Percentiles rank a stretch among this genome's conserved stretches.
phyloP scores from a whole-genome alignment of 2,113 vertebrate genomes.

The Lophochroa leadbeateri region DNA sequence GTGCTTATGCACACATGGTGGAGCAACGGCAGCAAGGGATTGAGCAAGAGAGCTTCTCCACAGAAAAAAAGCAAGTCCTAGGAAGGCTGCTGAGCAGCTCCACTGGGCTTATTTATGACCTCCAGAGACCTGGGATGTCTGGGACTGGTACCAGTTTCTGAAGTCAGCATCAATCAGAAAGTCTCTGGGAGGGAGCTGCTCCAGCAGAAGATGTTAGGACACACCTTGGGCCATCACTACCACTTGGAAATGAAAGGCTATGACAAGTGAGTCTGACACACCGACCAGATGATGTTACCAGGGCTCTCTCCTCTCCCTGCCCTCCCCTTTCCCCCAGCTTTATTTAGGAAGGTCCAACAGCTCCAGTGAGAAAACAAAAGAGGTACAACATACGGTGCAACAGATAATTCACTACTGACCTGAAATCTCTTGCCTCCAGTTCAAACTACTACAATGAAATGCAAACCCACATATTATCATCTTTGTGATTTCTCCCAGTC shows the following conservation, averaged over 20 bases:
- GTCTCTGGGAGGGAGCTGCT: not conserved
- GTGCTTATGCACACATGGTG: not conserved
- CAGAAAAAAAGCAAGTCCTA: not conserved
- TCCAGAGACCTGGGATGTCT: not conserved
- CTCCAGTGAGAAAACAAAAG: not conserved
- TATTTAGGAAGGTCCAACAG: not conserved
- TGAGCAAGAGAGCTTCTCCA: not conserved
- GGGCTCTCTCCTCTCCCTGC: not conserved
- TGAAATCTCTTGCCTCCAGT: not conserved
- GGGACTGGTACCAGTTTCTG: not conserved
- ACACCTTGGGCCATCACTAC: not conserved
- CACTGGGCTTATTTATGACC: fast-evolving
- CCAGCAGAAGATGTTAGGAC: not conserved
- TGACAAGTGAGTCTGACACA: fast-evolving
- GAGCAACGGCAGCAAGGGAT: not conserved
- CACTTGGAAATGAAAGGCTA: not conserved
- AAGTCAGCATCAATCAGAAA: fast-evolving
- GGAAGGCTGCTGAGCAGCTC: not conserved
- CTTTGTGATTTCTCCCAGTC: not conserved
- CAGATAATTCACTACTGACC: not conserved
- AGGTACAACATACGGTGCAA: not conserved
- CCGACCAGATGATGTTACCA: not conserved
- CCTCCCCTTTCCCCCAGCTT: not conserved
- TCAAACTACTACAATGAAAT: not conserved
- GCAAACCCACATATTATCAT: not conserved